A percentile compares a stretch with the other conserved stretches of the same genome.
phyloP scores from a whole-genome alignment of 2,113 vertebrate species.

The Cheilinus undulatus region DNA sequence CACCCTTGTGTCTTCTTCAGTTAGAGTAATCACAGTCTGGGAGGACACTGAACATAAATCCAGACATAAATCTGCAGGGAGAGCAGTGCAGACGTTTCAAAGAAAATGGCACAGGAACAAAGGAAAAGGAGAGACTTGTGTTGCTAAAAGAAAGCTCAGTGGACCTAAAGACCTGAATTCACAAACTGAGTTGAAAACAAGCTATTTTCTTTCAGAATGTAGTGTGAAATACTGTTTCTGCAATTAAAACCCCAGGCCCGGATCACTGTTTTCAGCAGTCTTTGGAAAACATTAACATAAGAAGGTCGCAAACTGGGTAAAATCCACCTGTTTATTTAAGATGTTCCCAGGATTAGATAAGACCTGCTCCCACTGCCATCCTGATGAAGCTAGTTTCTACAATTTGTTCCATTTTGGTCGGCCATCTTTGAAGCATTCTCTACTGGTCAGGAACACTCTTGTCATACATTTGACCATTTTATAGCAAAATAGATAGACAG shows the following conservation, averaged over 20 bases:
- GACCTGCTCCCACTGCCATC: no score
- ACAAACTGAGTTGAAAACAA: not conserved
- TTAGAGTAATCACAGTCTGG: slow-evolving; percentile 30
- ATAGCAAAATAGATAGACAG: no score
- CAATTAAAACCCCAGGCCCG: no score
- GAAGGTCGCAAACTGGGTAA: slow-evolving; percentile 5
- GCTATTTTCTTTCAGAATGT: not conserved
- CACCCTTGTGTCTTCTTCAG: not conserved
- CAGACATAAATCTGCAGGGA: slow-evolving; percentile 16
- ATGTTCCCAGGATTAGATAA: no score
- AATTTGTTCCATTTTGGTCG: no score
- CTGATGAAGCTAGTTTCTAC: no score
- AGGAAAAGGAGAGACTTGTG: not conserved
- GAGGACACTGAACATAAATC: slow-evolving; percentile 20
- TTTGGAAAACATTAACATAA: not conserved
- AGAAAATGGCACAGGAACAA: not conserved
- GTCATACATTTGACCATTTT: no score
- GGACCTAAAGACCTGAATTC: not conserved
- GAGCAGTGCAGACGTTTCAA: not conserved
- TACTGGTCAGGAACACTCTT: no score
- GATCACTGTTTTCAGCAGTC: not conserved
- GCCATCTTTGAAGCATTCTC: no score
- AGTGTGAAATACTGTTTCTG: no score
- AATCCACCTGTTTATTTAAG: slow-evolving; percentile 37
- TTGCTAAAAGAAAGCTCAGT: not conserved